Evolutionary conservation across 2,888 invertebrate genomes (phyloP).

Genomic region (Escarpia spicata): DNA sequence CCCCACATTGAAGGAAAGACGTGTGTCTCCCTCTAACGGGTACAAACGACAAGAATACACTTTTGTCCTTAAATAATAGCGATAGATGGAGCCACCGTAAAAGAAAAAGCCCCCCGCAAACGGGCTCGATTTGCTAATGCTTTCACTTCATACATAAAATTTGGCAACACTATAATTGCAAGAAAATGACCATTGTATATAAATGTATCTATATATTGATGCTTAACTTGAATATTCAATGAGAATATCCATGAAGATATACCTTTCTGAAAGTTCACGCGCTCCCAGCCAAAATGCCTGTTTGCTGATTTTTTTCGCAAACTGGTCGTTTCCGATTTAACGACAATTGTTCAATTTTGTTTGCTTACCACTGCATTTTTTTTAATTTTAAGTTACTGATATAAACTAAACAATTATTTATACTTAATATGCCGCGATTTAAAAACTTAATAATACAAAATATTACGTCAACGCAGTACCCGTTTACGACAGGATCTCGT

Average conservation of each 20-base stretch:
- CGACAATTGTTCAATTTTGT: not conserved
- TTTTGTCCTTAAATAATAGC: not conserved
- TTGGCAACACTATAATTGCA: not conserved
- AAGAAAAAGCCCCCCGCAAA: not conserved
- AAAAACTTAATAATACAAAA: not conserved
- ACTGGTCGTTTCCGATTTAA: not conserved
- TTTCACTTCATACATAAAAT: not conserved
- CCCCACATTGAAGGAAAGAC: not conserved
- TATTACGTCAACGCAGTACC: conserved; percentile 16
- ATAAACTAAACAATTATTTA: too few species aligned
- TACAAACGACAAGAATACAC: not conserved
- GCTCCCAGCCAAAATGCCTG: not conserved
- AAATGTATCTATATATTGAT: not conserved
- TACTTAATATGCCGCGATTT: too few species aligned
- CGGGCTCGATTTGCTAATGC: not conserved
- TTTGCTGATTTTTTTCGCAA: not conserved
- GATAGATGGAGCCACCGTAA: not conserved
- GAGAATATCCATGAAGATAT: not conserved
- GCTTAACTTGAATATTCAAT: not conserved
- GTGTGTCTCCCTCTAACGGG: not conserved
- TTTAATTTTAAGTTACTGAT: not conserved
- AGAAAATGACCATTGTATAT: not conserved
- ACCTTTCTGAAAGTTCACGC: not conserved
- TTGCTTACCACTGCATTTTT: not conserved
- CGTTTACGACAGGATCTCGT: not conserved